Conservation (phyloP, 2,888 invertebrate genomes). For the Malachius bipustulatus region DNA sequence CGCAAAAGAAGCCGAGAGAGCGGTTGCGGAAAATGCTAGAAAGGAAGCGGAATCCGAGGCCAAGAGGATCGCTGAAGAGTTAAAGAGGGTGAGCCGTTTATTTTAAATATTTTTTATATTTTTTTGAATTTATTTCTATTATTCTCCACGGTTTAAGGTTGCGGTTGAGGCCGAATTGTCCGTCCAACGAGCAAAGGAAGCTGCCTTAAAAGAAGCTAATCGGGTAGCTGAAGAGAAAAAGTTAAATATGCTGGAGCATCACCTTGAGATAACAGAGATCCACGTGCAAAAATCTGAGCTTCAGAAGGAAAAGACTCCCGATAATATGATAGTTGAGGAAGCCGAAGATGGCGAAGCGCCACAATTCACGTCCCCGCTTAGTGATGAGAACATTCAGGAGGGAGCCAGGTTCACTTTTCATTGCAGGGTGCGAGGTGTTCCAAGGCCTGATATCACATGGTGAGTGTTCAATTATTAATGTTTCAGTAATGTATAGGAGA, state of each 20-base stretch:
- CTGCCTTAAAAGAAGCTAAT: slow-evolving; percentile 8
- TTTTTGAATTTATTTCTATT: too few relatives aligned
- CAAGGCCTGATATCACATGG: slow-evolving; percentile 58
- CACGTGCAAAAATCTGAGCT: too few relatives aligned
- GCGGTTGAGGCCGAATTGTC: too few relatives aligned
- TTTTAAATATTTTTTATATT: too few relatives aligned
- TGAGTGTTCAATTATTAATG: too few relatives aligned
- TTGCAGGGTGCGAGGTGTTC: slow-evolving; percentile 50
- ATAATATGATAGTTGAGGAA: slow-evolving; percentile 25
- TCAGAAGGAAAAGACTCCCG: slow-evolving; percentile 20
- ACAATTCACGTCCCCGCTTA: slow-evolving; percentile 46
- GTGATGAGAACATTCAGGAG: slow-evolving; percentile 55
- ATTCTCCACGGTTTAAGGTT: too few relatives aligned
- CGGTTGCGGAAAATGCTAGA: slow-evolving; percentile 14
- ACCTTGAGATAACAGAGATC: slow-evolving; percentile 5
- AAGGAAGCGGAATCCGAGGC: slow-evolving; percentile 21
- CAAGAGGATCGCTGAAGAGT: slow-evolving; percentile 17
- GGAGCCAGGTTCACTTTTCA: slow-evolving; percentile 47
- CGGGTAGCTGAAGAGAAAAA: slow-evolving; percentile 5
- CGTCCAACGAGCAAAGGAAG: slow-evolving; percentile 8
- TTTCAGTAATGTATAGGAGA: too few relatives aligned
- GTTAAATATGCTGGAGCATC: slow-evolving; percentile 2
- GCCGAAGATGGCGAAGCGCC: slow-evolving; percentile 38
- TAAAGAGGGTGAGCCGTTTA: too few relatives aligned
- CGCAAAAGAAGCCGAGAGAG: slow-evolving; percentile 16